A percentile compares a stretch with the other conserved stretches of the same genome.
Evolutionary conservation across 2,797 vertebrate genomes (phyloP).

Genomic region (Artibeus lituratus): DNA sequence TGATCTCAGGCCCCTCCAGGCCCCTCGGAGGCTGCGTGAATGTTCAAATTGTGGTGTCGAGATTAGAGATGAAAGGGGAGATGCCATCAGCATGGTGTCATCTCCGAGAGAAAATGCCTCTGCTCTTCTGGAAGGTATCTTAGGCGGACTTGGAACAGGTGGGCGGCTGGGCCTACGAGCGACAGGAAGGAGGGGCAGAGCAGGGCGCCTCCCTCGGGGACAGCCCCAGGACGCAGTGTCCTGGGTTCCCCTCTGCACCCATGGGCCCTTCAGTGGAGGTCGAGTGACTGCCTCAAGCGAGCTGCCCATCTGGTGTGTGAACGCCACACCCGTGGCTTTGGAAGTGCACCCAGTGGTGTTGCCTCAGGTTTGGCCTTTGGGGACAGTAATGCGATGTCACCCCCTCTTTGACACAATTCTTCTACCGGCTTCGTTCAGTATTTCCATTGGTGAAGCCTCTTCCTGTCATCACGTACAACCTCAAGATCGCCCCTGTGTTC

Average conservation of each 20-base stretch:
- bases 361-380: background rate
- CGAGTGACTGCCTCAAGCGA: background rate
- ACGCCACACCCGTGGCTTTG: background rate
- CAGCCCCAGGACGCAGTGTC: background rate
- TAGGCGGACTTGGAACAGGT: conserved; percentile 48
- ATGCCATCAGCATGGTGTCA: conserved; percentile 28
- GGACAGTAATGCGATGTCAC: background rate
- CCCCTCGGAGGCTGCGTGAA: conserved; percentile 42
- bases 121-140: background rate
- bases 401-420: background rate
- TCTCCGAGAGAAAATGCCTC: conserved; percentile 34
- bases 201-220: background rate
- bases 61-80: conserved; percentile 67
- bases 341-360: background rate
- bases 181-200: background rate
- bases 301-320: background rate
- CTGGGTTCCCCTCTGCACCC: background rate
- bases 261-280: background rate
- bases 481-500: background rate
- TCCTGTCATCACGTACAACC: background rate
- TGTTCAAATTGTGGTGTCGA: conserved; percentile 60
- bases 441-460: background rate
- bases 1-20: conserved; percentile 52
- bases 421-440: background rate
- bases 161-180: background rate